Conservation (phyloP, 2,113 vertebrate species). For the Potamarius usumacintae region DNA sequence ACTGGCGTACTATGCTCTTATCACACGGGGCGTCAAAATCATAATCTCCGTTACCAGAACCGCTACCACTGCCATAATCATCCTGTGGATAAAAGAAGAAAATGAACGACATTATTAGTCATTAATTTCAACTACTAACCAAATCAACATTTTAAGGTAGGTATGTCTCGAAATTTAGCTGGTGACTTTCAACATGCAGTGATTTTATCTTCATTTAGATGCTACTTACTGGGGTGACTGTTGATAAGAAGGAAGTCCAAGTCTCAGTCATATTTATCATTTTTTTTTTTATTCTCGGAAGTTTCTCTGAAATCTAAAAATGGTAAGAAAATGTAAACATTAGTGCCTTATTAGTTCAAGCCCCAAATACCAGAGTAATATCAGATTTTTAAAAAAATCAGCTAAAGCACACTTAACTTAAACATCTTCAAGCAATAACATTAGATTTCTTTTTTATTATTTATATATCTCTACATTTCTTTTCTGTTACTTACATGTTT, state of each 20-base stretch:
- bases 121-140: not conserved
- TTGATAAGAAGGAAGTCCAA: not conserved
- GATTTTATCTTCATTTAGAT: not conserved
- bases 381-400: not conserved
- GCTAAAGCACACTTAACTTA: not conserved
- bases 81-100: constrained; percentile 27
- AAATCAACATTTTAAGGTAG: not conserved
- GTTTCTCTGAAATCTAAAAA: constrained; percentile 3
- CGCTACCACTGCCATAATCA: constrained; percentile 15
- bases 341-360: not conserved
- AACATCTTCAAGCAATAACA: too few species aligned
- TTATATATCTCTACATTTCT: not conserved
- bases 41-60: constrained; percentile 29
- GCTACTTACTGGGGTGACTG: not conserved
- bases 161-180: too few species aligned
- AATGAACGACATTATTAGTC: not conserved
- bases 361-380: not conserved
- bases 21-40: constrained; percentile 63
- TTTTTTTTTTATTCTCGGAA: not conserved
- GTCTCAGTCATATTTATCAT: not conserved
- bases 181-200: not conserved
- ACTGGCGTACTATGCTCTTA: constrained; percentile 65
- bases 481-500: not conserved
- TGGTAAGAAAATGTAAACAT: not conserved
- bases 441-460: not conserved